These are phyloP conservation scores for Paratilapia polleni DNA, from an alignment of 2,113 vertebrate species.

Conservation along the genomic window DNA sequence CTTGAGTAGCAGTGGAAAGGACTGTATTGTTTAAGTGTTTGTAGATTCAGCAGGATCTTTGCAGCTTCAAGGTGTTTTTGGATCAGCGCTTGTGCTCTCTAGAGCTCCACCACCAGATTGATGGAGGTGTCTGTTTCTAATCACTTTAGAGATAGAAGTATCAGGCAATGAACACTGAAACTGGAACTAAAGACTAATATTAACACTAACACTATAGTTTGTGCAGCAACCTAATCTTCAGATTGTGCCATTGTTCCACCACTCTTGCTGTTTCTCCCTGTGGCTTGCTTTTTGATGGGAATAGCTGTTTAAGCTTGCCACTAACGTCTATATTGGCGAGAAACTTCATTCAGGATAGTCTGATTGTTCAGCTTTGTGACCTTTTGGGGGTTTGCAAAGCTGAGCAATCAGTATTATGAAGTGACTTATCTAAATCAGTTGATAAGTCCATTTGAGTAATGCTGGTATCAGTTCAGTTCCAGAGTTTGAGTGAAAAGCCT, in stretches of 20 bases:
- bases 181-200: constrained; percentile 28
- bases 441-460: constrained; percentile 29
- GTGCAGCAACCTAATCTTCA: constrained; percentile 12
- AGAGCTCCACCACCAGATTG: constrained; percentile 45
- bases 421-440: constrained; percentile 37
- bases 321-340: constrained; percentile 30
- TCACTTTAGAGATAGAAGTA: constrained; percentile 56
- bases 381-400: constrained; percentile 48
- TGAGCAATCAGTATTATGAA: constrained; percentile 56
- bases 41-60: constrained; percentile 45
- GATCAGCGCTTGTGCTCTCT: constrained; percentile 39
- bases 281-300: constrained; percentile 11
- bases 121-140: constrained; percentile 54
- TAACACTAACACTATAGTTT: constrained; percentile 36
- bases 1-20: constrained; percentile 23
- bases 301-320: constrained; percentile 11
- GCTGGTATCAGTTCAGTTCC: constrained; percentile 31
- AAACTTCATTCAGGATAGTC: constrained; percentile 8
- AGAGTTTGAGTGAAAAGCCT: constrained; percentile 27
- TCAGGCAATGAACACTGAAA: constrained; percentile 29
- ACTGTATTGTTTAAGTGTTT: constrained; percentile 4
- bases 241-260: constrained; percentile 23
- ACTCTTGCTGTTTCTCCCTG: not conserved
- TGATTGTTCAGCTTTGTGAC: constrained; percentile 65
- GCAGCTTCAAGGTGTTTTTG: constrained; percentile 43